Base-by-base conservation (phyloP, 2,888 invertebrate genomes). In the Oscheius sp. region DNA sequence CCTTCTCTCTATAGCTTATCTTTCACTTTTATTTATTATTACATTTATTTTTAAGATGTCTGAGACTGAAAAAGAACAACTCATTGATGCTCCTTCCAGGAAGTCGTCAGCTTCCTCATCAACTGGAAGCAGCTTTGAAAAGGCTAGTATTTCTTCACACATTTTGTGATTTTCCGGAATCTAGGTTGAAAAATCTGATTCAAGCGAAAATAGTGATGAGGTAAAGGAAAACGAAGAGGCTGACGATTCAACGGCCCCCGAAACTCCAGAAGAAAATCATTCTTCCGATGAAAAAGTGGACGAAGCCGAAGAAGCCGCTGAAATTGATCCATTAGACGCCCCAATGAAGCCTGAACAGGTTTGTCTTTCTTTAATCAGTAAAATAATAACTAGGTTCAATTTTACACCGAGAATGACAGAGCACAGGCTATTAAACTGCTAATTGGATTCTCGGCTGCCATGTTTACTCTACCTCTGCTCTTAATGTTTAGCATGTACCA, bases 401-500 rank as follows among this genome's bases (percentile, higher is more conserved):
- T 76, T 57, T 80, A 78, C 65, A 76, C 73, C 0, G 33, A 64
- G n/a, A 73, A 72, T 10, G 57, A 72, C 39, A 70, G 55, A n/a
- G 61, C 33, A 8, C 45, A 65, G 29, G 82, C 83, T 0, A 74
- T 81, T 12, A 63, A 70, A 17, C 69, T 76, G 29, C 75, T 84
- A 23, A 73, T 84, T 27, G 34, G 78, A 10, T 80, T 76, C 69
- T 83, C 82, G 10, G 65, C 79, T 8, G 69, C 81, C 52, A 81
- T 84, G 79, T 82, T 84, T 71, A 75, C 76, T 12, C 42, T 82
- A 15, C 84, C 84, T 6, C 68, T 82, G 31, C 69, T 74, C 10
- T 61, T 73, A 17, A 83, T 84, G 83, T 83, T 77, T 63, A 48
- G 69, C 37, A 67, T 79, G 12, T 84, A 84, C 57, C 72, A 78